Base-by-base conservation (phyloP, 2,797 vertebrate species). In the Pempheris klunzingeri region DNA sequence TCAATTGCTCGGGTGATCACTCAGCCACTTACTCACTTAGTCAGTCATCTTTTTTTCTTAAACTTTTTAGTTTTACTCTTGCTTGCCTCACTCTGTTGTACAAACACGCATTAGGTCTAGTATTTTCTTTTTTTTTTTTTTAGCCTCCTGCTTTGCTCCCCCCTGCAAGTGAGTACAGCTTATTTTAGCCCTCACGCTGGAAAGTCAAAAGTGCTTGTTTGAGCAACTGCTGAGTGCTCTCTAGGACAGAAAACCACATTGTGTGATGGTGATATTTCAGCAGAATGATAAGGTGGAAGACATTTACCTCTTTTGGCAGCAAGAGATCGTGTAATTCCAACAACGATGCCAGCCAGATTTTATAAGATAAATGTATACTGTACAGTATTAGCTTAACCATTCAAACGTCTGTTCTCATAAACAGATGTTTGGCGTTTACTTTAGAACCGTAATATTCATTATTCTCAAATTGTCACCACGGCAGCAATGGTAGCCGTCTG, bases 1-100 rank as follows among this genome's bases (percentile, higher is more conserved):
- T 85, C 59, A 77, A 38, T 70, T 78, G 70, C 65, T 67, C 4
- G 11, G 63, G 63, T 70, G 66, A 80, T 83, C 14, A 0, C 60
- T 67, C 57, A 65, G 43, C 49, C 43, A 59, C 68, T 65, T 69
- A 38, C 12, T 78, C 39, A n/a, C 12, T 28, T 38, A 50, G 26
- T 47, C 24, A 49, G 1, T 32, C 39, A 10, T n/a, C 14, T 61
- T 62, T 72, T 41, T 50, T 34, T 53, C 18, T n/a, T 7, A 17
- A n/a, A 30, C 17, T 9, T 18, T 43, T 73, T 43, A 8, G 47
- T 30, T 38, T 57, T 4, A 20, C 36, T 36, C 0, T 58, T 38
- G 36, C 26, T 47, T 26, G 1, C 39, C 8, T 39, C 22, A 8
- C 2, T 30, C 1, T 58, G 18, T 30, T 54, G 5, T 34, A 34